Base-by-base conservation (phyloP, 2,888 invertebrate species). In the Plemyria rubiginata region DNA sequence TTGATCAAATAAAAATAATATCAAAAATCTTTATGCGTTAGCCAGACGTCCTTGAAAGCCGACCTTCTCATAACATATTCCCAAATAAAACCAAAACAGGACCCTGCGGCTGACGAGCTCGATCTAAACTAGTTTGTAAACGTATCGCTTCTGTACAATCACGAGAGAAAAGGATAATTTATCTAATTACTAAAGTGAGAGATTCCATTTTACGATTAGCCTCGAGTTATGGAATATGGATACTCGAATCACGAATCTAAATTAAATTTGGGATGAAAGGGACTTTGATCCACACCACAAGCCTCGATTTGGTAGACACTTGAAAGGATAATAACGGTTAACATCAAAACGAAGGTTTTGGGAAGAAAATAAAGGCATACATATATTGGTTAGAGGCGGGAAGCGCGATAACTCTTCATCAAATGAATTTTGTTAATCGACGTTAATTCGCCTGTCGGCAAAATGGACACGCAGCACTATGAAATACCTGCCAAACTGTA, bases 61-160 rank as follows among this genome's bases (percentile, higher is more conserved):
- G 86, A 85, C 90, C 90, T 90, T 90, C 87, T 80, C 80, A 82
- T 85, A 88, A 88, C 69, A 76, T 78, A 78, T 73, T 77, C 75
- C 76, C 76, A 80, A 87, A 86, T 80, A 84, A 87, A 85, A 86
- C 82, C 73, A 85, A 87, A 84, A 82, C 71, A 70, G 72, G 62
- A 76, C 72, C 74, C 72, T 70, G 71, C 76, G 77, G 77, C 78
- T 76, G 78, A 81, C 79, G 80, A 76, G 75, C 71, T 68, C 68
- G 69, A 77, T 75, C 73, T 79, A 78, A 78, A 81, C 83, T 82
- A 82, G 85, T 85, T 80, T 79, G 75, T 75, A 76, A 78, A 77
- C 80, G 81, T 84, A 86, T 86, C 82, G 79, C 82, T 78, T 70
- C 80, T 75, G 79, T 78, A 78, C 76, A 67, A 82, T 81, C 81